Conservation (phyloP, 2,888 invertebrate species). For the Chrysodeixis includens region DNA sequence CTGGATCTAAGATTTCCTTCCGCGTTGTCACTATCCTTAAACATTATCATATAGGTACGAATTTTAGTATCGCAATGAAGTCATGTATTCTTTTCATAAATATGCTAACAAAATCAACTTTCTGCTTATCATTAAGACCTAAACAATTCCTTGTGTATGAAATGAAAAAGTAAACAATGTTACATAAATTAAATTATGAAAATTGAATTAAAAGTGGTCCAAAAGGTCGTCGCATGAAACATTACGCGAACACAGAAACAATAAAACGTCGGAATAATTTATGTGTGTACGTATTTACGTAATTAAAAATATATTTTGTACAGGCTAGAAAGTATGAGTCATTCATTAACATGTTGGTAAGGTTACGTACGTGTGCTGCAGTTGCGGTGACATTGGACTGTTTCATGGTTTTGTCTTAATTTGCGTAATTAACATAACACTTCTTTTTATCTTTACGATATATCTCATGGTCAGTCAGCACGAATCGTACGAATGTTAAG, state of each 20-base stretch:
- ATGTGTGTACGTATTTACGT: constrained; percentile 43
- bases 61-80: background rate
- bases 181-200: constrained; percentile 12
- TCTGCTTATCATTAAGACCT: background rate
- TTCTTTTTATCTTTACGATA: background rate
- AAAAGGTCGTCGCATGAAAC: constrained; percentile 46
- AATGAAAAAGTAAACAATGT: background rate
- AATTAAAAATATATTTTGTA: constrained; percentile 35
- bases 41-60: background rate
- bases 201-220: constrained; percentile 28
- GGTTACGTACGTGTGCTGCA: constrained; percentile 30
- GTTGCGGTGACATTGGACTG: constrained; percentile 6
- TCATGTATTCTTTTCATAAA: background rate
- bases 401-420: constrained; percentile 3
- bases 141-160: background rate
- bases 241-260: constrained; percentile 30
- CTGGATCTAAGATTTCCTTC: background rate
- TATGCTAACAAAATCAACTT: background rate
- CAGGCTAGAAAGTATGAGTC: constrained; percentile 49
- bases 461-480: background rate
- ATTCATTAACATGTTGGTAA: constrained; percentile 35
- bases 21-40: background rate
- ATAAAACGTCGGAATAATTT: constrained; percentile 39
- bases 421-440: background rate
- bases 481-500: background rate